Evolutionary conservation across 2,113 vertebrate species (phyloP).

Genomic region (Eleginops maclovinus): DNA sequence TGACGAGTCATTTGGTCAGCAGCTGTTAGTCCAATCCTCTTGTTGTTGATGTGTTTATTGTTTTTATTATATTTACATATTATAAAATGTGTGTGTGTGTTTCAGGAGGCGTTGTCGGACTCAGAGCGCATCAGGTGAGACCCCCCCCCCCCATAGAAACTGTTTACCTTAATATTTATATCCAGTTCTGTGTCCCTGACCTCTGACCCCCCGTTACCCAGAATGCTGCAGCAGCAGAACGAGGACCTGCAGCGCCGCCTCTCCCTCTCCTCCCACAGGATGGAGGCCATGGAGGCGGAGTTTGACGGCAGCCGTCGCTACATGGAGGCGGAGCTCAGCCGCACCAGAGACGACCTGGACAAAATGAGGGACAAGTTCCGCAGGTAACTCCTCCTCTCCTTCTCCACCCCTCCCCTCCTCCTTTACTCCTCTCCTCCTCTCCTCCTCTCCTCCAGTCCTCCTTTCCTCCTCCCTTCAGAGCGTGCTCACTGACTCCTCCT

Average conservation of each 20-base stretch:
- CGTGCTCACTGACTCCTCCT: no score
- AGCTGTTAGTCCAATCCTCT: no score
- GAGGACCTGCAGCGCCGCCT: conserved; percentile 92
- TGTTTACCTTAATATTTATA: no score
- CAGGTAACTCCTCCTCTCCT: conserved; percentile 80
- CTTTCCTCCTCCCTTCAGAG: no score
- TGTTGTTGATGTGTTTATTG: no score
- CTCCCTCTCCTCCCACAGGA: conserved; percentile 91
- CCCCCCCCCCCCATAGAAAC: no score
- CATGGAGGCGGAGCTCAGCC: conserved; percentile 93
- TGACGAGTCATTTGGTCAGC: no score
- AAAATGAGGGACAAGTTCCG: conserved; percentile 99
- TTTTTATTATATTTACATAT: no score
- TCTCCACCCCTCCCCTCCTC: no score
- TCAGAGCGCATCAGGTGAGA: conserved; percentile 94
- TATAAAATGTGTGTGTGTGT: conserved; percentile 71
- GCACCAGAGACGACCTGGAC: conserved; percentile 94
- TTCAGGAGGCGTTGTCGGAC: conserved; percentile 90
- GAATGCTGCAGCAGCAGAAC: conserved; percentile 96
- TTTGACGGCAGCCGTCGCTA: conserved; percentile 93
- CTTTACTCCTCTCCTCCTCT: no score
- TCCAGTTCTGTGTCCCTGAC: no score
- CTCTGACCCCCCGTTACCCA: conserved; percentile 55
- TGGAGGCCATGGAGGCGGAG: conserved; percentile 94
- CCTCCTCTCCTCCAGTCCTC: no score